phyloP scores from a whole-genome alignment of 2,113 vertebrate species.

The Aptenodytes patagonicus region DNA sequence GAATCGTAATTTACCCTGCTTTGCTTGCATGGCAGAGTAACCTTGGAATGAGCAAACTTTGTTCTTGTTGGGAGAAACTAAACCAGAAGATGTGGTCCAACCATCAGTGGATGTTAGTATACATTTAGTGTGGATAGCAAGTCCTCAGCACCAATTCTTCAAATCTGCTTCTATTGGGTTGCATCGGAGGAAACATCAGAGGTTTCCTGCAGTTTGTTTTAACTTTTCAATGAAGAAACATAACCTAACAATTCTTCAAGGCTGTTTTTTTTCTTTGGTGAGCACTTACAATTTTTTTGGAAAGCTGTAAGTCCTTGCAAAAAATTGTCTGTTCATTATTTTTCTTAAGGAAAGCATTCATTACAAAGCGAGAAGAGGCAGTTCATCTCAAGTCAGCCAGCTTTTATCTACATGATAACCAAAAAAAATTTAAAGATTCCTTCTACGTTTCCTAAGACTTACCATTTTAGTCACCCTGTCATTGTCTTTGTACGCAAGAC shows the following conservation, averaged over 20 bases:
- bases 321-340: constrained; percentile 25
- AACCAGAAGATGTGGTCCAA: background rate
- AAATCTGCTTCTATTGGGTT: background rate
- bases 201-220: constrained; percentile 20
- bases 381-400: background rate
- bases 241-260: background rate
- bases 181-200: background rate
- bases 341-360: constrained; percentile 19
- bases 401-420: background rate
- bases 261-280: constrained; percentile 3
- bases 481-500: background rate
- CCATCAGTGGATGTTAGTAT: background rate
- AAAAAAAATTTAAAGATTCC: background rate
- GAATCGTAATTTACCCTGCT: background rate
- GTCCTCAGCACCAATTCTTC: background rate
- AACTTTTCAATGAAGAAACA: constrained; percentile 34
- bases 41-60: background rate
- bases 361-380: background rate
- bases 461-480: background rate
- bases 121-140: background rate
- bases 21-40: background rate
- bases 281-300: constrained; percentile 34
- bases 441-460: background rate
- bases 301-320: background rate
- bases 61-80: background rate